Evolutionary conservation across 1,140 invertebrate species (phyloP), one percentile per base, ranked within the genome.

Genomic region (Sycobia sp.): DNA sequence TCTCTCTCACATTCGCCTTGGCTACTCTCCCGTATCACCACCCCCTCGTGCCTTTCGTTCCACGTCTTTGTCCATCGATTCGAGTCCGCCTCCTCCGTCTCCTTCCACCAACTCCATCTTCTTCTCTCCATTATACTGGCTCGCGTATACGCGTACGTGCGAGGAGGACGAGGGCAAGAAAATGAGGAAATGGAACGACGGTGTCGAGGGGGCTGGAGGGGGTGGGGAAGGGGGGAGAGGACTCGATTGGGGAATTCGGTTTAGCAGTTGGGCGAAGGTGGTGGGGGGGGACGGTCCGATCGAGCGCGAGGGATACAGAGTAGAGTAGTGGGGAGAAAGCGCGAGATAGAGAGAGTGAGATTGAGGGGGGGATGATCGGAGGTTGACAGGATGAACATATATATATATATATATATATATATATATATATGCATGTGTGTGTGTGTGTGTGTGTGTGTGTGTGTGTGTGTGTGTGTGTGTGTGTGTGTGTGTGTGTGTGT

Each of bases 351-450:
- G 20, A 2, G 43, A 11, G 46, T 9, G 23, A 8, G 47, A 18
- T 54, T 14, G 32, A 34, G 38, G 34, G 29, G 16, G 34, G 34
- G 51, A 29, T 62, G 59, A 62, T 56, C 50, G 22, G 47, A 50
- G 39, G 54, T 55, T 55, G 51, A 62, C 60, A 56, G 39, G 60
- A 62, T 41, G 51, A 43, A 62, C 41, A 62, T 62, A 62, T n/a
- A n/a, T n/a, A n/a, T n/a, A n/a, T n/a, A n/a, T n/a, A n/a, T n/a
- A n/a, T n/a, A n/a, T n/a, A n/a, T n/a, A n/a, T n/a, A n/a, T n/a
- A n/a, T n/a, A n/a, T n/a, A n/a, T n/a, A n/a, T n/a, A n/a, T n/a
- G n/a, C n/a, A n/a, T n/a, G n/a, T n/a, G n/a, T n/a, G n/a, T n/a
- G n/a, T n/a, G n/a, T n/a, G n/a, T n/a, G n/a, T n/a, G n/a, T n/a